Evolutionary conservation across 2,113 vertebrate species (phyloP).

Genomic region (Dolichotis patagonum): DNA sequence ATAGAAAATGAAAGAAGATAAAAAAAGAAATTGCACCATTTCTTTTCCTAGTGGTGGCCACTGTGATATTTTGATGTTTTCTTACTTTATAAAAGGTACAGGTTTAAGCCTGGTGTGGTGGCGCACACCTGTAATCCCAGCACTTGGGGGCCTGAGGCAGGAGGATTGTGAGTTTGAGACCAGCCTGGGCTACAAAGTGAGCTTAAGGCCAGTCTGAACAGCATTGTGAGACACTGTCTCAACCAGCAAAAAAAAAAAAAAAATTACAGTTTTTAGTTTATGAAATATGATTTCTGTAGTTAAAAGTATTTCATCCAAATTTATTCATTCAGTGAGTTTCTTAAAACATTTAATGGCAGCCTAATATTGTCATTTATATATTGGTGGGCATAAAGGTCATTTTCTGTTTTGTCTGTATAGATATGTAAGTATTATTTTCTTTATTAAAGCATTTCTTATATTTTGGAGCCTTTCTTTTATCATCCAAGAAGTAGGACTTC

Average conservation of each 20-base stretch:
- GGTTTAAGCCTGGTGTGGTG: background rate
- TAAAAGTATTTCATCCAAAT: background rate
- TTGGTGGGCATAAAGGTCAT: constrained; percentile 5
- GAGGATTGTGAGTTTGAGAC: no score
- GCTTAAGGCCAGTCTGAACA: no score
- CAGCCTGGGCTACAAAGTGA: no score
- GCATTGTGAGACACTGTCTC: no score
- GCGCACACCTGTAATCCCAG: no score
- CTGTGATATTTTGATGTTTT: constrained; percentile 40
- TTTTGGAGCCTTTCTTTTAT: constrained; percentile 28
- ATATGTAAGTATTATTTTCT: background rate
- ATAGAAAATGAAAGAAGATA: background rate
- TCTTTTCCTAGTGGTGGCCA: background rate
- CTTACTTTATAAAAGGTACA: background rate
- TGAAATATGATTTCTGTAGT: constrained; percentile 7
- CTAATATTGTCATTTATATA: background rate
- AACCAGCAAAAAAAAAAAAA: no score
- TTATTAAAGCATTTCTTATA: constrained; percentile 41
- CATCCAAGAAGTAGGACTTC: constrained; percentile 14
- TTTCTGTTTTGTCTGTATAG: background rate
- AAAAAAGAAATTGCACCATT: constrained; percentile 10
- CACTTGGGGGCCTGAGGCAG: no score
- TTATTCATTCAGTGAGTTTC: constrained; percentile 14
- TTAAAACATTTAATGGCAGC: constrained; percentile 45
- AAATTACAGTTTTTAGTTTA: background rate